Base-by-base conservation (phyloP, 30 jellyfish, hydroid and myxozoan species). In the Catostylus mosaicus region DNA sequence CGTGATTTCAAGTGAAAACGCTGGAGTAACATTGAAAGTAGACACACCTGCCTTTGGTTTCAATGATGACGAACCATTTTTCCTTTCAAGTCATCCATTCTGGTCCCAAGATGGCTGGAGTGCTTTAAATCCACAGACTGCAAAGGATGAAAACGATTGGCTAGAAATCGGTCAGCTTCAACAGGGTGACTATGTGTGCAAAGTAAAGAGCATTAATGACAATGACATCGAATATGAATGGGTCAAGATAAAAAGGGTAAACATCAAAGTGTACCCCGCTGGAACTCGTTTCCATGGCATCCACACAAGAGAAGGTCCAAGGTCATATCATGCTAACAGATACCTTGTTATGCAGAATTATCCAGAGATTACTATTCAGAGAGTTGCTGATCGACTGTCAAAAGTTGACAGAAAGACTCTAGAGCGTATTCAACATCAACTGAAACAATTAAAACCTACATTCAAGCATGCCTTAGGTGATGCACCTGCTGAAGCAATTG, bases 71-170 rank as follows among this genome's bases (percentile, higher is more conserved):
- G 77, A 52, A 57, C 85, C 85, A 4, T 82, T 82, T 70, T 82
- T 82, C 29, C 14, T 46, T 14, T 50, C 84, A 2, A 30, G 85
- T 33, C 92, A 69, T 72, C 92, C 92, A 69, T 82, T 82, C 54
- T 82, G 92, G 92, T 45, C 85, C 20, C 92, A 82, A 60, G 80
- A 69, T 68, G 92, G 92, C 54, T 82, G 92, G 92, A 35, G 92
- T 1, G 92, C 92, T 3, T 71, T 82, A 1, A 60, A 82, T 68
- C 92, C 92, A 27, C 85, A 67, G 16, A 0, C 9, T 3, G 85
- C 92, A 16, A 46, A 46, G 26, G 1, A 0, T 19, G 92, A 68
- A 24, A 82, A 82, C 30, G 34, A 71, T 6, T 82, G 92, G 92
- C 73, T 82, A 19, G 85, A 67, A 3, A 78, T 82, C 0, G 92